phyloP scores from a whole-genome alignment of 30 jellyfish, hydroid and myxozoan species.

The Aurelia coerulea region DNA sequence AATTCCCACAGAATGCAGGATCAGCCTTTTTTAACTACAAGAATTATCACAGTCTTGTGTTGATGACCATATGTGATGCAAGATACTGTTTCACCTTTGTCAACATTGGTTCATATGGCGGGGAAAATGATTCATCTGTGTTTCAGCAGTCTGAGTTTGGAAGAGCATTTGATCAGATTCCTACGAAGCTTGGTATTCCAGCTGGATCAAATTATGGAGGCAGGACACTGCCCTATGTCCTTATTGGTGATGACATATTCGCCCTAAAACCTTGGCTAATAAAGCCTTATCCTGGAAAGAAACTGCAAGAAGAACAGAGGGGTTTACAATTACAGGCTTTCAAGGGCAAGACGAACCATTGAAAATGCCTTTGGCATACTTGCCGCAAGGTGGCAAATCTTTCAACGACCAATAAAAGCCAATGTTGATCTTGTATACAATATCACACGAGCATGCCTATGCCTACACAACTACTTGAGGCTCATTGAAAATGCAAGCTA shows the following conservation, averaged over 20 bases:
- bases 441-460: too few species aligned
- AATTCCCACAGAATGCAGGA: conserved; percentile 50
- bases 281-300: too few species aligned
- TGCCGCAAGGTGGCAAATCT: too few species aligned
- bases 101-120: conserved; percentile 48
- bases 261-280: conserved; percentile 77
- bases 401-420: too few species aligned
- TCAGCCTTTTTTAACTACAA: conserved; percentile 36
- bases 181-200: too few species aligned
- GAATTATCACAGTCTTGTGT: conserved; percentile 50
- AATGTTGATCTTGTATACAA: too few species aligned
- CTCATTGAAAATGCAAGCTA: too few species aligned
- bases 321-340: conserved; percentile 52
- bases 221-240: conserved; percentile 44
- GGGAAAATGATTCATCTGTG: conserved; percentile 39
- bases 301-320: conserved; percentile 42
- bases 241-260: conserved; percentile 64
- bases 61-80: conserved; percentile 67
- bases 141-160: conserved; percentile 55
- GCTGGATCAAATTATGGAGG: conserved; percentile 26
- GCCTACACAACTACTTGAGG: too few species aligned
- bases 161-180: conserved; percentile 35
- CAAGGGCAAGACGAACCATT: conserved; percentile 51
- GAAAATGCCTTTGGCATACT: too few species aligned
- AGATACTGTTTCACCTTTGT: conserved; percentile 41